Evolutionary conservation across 1,140 invertebrate genomes (phyloP), one percentile per base, ranked within the genome.

Genomic region (Cephus cinctus): DNA sequence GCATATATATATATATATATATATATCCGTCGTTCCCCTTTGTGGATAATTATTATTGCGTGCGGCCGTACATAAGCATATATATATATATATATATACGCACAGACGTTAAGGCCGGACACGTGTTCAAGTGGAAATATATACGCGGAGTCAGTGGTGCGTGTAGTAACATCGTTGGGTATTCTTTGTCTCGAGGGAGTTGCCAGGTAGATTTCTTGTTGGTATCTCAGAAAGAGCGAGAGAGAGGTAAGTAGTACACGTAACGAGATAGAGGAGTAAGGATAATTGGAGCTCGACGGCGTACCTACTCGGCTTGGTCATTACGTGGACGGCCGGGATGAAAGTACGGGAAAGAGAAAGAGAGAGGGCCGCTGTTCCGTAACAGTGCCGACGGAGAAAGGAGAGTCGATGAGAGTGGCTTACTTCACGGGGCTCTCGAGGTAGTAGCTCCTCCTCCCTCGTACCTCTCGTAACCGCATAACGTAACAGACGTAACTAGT

Each of bases 401-500:
- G 12, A 43, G 27, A 23, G 18, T 4, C 25, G 3, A 43, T 9
- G 20, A 41, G 27, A 32, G 18, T 18, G 18, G 11, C 14, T 5
- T n/a, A n/a, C n/a, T n/a, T n/a, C 25, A 6, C 42, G 43, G 34
- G 36, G 36, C 43, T 34, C 20, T 2, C 43, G 30, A 34, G 11
- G 31, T 18, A 34, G 43, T 34, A 32, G 20, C 14, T 27, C 25
- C n/a, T 27, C 25, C 34, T 43, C 35, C 34, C 43, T 35, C 56
- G 32, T 49, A 27, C 21, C 23, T 42, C 59, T 53, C 59, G 58
- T 60, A 61, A 61, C 46, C 57, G 51, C 39, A 47, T 57, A 59
- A 69, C 71, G 69, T 74, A 74, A 74, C 61, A 54, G 55, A 60
- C 66, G 71, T 74, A 72, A 74, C 69, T 69, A 69, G 67, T 73